phyloP scores from a whole-genome alignment of 2,797 vertebrate genomes.

The Cyprinodon diabolis region DNA sequence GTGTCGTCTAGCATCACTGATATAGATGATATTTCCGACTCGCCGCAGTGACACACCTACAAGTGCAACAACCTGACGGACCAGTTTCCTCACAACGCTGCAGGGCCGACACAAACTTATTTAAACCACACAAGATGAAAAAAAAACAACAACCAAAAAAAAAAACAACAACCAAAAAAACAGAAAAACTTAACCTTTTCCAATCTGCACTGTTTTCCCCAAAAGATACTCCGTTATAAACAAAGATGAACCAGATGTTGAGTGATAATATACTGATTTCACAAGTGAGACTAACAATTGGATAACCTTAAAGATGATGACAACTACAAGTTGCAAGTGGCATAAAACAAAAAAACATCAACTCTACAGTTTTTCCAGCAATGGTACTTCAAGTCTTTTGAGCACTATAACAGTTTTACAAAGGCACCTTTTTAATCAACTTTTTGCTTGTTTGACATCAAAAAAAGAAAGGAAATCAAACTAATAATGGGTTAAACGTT shows the following conservation, averaged over 20 bases:
- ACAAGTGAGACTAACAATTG: neutral
- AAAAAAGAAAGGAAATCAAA: neutral
- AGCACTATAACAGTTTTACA: neutral
- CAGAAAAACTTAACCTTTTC: conserved; percentile 1
- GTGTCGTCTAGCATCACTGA: conserved; percentile 6
- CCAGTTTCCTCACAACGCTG: conserved; percentile 39
- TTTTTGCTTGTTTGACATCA: neutral
- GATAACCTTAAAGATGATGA: neutral
- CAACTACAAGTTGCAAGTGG: too few relatives aligned
- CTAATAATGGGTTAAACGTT: neutral
- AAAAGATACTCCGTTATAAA: conserved; percentile 9
- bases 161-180: neutral
- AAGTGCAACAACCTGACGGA: conserved; percentile 48
- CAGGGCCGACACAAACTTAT: neutral
- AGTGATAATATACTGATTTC: neutral
- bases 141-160: conserved; percentile 4
- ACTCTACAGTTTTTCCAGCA: too few relatives aligned
- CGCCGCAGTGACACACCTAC: conserved; percentile 14
- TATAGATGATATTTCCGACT: conserved; percentile 26
- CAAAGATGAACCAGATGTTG: neutral
- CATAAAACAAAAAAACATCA: too few relatives aligned
- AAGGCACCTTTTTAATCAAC: neutral
- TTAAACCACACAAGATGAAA: neutral
- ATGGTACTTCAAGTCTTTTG: neutral
- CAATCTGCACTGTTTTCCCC: neutral